These are phyloP conservation scores for Triplophysa tibetana DNA, from an alignment of 2,113 vertebrate species.

Conservation along the genomic window DNA sequence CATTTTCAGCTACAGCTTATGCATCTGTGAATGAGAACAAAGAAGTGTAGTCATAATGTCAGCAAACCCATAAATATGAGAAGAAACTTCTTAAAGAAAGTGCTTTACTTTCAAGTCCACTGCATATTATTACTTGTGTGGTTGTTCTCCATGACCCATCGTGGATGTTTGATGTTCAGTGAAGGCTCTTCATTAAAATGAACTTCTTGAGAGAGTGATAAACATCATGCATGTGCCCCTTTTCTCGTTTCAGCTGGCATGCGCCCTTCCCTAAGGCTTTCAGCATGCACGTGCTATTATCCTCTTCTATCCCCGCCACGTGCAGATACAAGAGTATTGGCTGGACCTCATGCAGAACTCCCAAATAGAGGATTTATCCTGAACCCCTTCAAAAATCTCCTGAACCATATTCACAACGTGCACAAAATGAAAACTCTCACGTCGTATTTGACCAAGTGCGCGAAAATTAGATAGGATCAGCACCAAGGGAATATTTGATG, in stretches of 20 bases:
- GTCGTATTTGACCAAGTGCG: background rate
- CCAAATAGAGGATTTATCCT: constrained; percentile 69
- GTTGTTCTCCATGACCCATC: background rate
- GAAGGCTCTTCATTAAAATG: constrained; percentile 9
- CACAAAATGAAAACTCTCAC: constrained; percentile 44
- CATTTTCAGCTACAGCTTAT: constrained; percentile 60
- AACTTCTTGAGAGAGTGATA: constrained; percentile 36
- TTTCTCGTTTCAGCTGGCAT: constrained; percentile 53
- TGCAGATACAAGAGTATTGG: constrained; percentile 66
- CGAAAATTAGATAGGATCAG: background rate
- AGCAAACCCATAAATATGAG: background rate
- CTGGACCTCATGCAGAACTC: constrained; percentile 66
- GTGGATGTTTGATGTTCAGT: constrained; percentile 1
- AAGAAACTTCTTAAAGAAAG: background rate
- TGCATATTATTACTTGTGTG: constrained; percentile 5
- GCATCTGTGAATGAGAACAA: constrained; percentile 65
- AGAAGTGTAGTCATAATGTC: constrained; percentile 48
- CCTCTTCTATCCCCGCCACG: constrained; percentile 64
- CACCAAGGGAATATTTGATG: too few relatives aligned
- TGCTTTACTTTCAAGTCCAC: constrained; percentile 14
- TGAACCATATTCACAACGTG: constrained; percentile 55
- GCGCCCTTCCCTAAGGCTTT: constrained; percentile 56
- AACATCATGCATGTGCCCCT: constrained; percentile 17
- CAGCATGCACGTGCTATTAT: constrained; percentile 54
- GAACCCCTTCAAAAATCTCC: constrained; percentile 60